Conservation (phyloP, 1,140 invertebrate genomes). For the Pissodes strobi region DNA sequence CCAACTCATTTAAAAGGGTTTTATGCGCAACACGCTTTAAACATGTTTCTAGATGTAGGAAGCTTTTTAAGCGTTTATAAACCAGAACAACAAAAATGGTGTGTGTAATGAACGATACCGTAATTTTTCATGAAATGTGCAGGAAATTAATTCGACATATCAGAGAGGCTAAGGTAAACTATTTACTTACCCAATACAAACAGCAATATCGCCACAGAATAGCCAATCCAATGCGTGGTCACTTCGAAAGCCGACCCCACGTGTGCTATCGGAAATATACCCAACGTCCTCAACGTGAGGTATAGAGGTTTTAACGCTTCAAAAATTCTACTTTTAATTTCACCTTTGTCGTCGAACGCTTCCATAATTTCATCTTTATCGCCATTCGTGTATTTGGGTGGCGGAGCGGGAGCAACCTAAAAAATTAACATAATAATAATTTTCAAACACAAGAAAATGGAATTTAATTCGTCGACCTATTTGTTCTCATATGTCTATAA, state of each 20-base stretch:
- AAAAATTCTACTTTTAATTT: constrained; percentile 11
- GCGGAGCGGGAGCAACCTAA: constrained; percentile 18
- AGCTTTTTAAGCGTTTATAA: no score
- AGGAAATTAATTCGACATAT: no score
- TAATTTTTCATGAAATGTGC: no score
- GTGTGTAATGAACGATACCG: no score
- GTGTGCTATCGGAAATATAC: constrained; percentile 62
- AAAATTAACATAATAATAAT: neutral
- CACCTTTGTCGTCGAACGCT: constrained; percentile 18
- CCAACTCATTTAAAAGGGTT: no score
- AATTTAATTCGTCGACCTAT: neutral
- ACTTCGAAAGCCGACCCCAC: constrained; percentile 57
- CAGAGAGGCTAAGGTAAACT: no score
- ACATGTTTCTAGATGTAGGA: no score
- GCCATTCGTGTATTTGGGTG: constrained; percentile 1
- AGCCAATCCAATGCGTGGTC: constrained; percentile 60
- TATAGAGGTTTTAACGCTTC: constrained; percentile 61
- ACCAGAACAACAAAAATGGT: no score
- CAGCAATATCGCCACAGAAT: constrained; percentile 62
- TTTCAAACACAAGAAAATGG: neutral
- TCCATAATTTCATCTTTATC: constrained; percentile 6
- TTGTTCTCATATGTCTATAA: neutral
- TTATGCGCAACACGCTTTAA: no score
- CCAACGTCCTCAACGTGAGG: constrained; percentile 61
- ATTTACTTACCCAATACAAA: constrained; percentile 42